Evolutionary conservation across 2,113 vertebrate species (phyloP).

Genomic region (Drymodes brunneopygia): DNA sequence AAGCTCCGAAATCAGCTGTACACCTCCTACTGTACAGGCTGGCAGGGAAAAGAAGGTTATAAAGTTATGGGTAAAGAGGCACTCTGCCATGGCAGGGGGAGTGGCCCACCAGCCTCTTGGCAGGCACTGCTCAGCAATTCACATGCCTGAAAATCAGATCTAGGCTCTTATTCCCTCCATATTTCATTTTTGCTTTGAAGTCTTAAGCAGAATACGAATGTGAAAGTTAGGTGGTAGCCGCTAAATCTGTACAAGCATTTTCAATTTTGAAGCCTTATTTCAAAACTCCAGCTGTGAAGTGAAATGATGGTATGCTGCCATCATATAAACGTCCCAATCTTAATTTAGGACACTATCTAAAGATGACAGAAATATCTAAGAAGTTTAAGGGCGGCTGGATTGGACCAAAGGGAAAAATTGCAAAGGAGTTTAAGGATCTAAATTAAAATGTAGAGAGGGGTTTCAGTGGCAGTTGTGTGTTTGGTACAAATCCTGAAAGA

Average conservation of each 20-base stretch:
- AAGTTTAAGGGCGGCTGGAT: not conserved
- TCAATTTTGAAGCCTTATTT: not conserved
- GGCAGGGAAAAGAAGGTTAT: not conserved
- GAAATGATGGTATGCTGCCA: not conserved
- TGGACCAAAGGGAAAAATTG: not conserved
- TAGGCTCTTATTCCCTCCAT: not conserved
- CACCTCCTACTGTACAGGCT: not conserved
- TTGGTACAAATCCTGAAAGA: not conserved
- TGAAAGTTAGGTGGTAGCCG: not conserved
- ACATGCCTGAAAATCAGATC: not conserved
- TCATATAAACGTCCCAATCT: not conserved
- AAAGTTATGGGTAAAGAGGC: not conserved
- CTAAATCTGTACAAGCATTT: not conserved
- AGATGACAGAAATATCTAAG: not conserved
- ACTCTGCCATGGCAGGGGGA: not conserved
- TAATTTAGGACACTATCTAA: not conserved
- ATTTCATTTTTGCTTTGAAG: not conserved
- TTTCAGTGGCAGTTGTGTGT: not conserved
- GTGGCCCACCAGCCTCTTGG: not conserved
- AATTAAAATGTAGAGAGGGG: not conserved
- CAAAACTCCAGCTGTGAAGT: slow-evolving; percentile 1
- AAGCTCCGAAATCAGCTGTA: not conserved
- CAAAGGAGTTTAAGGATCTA: not conserved
- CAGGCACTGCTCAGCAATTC: not conserved
- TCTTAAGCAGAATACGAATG: not conserved